phyloP scores from a whole-genome alignment of 2,888 invertebrate genomes.

The Drosophila putrida region DNA sequence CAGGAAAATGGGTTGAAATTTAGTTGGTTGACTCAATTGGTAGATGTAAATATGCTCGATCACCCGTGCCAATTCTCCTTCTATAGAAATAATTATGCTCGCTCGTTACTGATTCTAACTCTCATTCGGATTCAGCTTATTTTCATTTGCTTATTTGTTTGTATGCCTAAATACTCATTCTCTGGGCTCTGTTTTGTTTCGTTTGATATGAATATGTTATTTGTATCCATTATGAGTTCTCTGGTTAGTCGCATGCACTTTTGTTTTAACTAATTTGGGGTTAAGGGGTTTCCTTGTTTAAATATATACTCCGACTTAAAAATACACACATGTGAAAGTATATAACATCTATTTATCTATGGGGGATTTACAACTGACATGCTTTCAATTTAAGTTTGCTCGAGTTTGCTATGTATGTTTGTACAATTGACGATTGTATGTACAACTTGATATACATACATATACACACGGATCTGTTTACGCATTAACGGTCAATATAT shows the following conservation, averaged over 20 bases:
- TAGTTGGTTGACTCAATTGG: constrained; percentile 57
- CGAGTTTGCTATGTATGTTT: constrained; percentile 41
- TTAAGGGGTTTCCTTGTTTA: constrained; percentile 5
- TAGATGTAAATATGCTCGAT: constrained; percentile 61
- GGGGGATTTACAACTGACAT: constrained; percentile 14
- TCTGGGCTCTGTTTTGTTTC: constrained; percentile 40
- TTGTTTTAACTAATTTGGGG: not conserved
- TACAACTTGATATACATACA: constrained; percentile 68
- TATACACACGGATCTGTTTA: constrained; percentile 38
- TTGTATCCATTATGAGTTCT: constrained; percentile 32
- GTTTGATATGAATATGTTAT: constrained; percentile 65
- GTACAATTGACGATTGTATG: constrained; percentile 61
- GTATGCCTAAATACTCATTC: constrained; percentile 12
- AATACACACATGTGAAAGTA: not conserved
- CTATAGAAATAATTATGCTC: constrained; percentile 52
- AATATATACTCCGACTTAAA: constrained; percentile 1
- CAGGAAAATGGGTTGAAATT: constrained; percentile 29
- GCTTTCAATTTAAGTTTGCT: constrained; percentile 34
- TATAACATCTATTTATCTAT: constrained; percentile 3
- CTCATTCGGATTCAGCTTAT: constrained; percentile 13
- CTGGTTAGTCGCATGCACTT: constrained; percentile 32
- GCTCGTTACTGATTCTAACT: constrained; percentile 18
- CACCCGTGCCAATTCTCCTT: constrained; percentile 1
- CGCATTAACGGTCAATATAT: constrained; percentile 9
- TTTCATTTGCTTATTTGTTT: constrained; percentile 21